Evolutionary conservation across 2,888 invertebrate species (phyloP), one percentile per base, ranked within the genome.

Genomic region (Penaeus monodon): DNA sequence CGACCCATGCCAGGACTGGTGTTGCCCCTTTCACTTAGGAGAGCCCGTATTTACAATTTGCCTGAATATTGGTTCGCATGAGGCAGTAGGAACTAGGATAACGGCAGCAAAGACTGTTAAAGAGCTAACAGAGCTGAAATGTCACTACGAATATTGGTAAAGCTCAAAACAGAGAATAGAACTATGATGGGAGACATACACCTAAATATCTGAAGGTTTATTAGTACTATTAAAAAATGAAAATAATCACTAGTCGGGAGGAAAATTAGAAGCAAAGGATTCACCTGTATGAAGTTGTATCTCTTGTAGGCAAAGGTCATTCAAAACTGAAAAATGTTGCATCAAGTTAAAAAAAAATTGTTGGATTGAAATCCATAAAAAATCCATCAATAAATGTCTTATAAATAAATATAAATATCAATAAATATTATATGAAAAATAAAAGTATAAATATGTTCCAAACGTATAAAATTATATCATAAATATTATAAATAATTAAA

Each of bases 161-260:
- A 81, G 38, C 81, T 81, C 65, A 80, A 80, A 65, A 38, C 38
- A 24, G 80, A 64, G 38, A 80, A 80, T 66, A 80, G 65, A 33
- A 80, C 80, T 80, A 65, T 65, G 80, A 65, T 80, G 38, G 44
- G 22, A 80, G 65, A 82, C 73, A 73, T 82, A 82, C 57, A 73
- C 7, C 49, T 73, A 57, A 82, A 73, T 83, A 17, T 76, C 24
- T 64, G 76, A 83, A 63, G 65, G 83, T 64, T 83, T 76, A 76
- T 83, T 83, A 33, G 76, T 83, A 33, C 83, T 74, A 38, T 64
- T 83, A 33, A 83, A 83, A 83, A 76, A 49, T 64, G 76, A 74
- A 83, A 63, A 73, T 83, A 74, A 38, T 73, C 82, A 82, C 82
- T 38, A 64, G 64, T 74, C 64, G 82, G 82, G 82, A 82, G 73